Evolutionary conservation across 2,797 vertebrate genomes (phyloP).

Genomic region (Aulostomus chinensis): DNA sequence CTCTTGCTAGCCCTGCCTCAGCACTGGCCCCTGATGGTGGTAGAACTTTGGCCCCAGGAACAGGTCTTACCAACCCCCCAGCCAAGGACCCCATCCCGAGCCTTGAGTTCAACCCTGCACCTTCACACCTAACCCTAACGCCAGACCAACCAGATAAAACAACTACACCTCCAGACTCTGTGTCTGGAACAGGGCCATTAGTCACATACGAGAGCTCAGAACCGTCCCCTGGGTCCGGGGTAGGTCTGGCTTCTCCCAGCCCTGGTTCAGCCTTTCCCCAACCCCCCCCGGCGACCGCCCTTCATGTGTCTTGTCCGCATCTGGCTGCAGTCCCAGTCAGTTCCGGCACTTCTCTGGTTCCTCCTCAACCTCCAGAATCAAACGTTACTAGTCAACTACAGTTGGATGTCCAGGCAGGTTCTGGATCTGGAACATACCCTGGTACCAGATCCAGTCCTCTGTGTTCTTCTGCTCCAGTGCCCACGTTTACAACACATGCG

Average conservation of each 20-base stretch:
- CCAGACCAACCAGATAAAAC: conserved; percentile 3
- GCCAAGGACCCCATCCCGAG: conserved; percentile 10
- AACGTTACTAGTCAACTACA: conserved; percentile 12
- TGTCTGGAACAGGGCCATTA: too few species aligned
- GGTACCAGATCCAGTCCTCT: conserved; percentile 6
- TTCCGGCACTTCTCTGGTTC: conserved; percentile 9
- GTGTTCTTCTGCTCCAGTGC: not conserved
- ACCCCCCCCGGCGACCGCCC: not conserved
- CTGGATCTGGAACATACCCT: conserved; percentile 7
- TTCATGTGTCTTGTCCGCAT: conserved; percentile 10
- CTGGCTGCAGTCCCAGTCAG: not conserved
- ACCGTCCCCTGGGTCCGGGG: conserved; percentile 12
- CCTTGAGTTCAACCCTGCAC: too few species aligned
- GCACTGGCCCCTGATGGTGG: conserved; percentile 22
- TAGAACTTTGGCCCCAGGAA: conserved; percentile 47
- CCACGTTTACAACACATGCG: conserved; percentile 1
- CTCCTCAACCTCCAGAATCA: not conserved
- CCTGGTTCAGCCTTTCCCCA: not conserved
- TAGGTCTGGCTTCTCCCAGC: not conserved
- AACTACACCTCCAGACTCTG: not conserved
- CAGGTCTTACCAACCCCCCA: too few species aligned
- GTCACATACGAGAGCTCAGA: conserved; percentile 16
- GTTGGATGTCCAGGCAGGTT: conserved; percentile 16
- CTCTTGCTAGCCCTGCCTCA: conserved; percentile 18
- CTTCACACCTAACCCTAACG: not conserved